Evolutionary conservation across 2,888 invertebrate species (phyloP), one percentile per base, ranked within the genome.

Genomic region (Drosophila vallismaia): DNA sequence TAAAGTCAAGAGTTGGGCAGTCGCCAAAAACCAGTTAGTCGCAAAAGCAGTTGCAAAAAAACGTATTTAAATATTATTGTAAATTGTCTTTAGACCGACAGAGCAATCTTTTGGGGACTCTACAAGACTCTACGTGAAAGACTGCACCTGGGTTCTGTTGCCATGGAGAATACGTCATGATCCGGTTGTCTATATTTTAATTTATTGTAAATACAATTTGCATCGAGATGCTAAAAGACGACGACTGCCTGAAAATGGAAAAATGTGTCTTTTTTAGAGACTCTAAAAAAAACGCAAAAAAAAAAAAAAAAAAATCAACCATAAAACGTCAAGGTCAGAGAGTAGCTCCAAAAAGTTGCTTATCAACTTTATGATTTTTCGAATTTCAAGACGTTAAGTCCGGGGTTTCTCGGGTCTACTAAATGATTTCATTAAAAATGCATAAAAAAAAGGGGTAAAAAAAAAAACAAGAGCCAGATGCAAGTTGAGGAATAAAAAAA

Each of bases 351-450:
- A 79, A 82, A 81, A 84, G 77, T 78, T 75, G 84, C 76, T 79
- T 79, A 79, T 83, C 79, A 78, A 84, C 70, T 79, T 70, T 59
- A 69, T 59, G 68, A 45, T 68, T 62, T 56, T 51, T 19, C 14
- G 29, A 36, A 38, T 46, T 59, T 49, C 4, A 45, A 54, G 44
- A 26, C 45, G 1, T 14, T 28, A 19, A 12, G 33, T n/a, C 33
- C n/a, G 52, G 45, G 26, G 29, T 64, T 38, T 31, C 8, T n/a
- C 9, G 9, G 14, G n/a, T n/a, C 28, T 68, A 53, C 67, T 70
- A 82, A 83, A 84, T 79, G 71, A 56, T 79, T 83, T 84, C 78
- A 82, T 82, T 83, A 83, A 74, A 75, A 74, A 84, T 84, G 76
- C 81, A 81, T 76, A 79, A 81, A 75, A 36, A 71, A 71, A 52